Evolutionary conservation across 2,797 vertebrate species (phyloP).

Genomic region (Hafferia zeledoni): DNA sequence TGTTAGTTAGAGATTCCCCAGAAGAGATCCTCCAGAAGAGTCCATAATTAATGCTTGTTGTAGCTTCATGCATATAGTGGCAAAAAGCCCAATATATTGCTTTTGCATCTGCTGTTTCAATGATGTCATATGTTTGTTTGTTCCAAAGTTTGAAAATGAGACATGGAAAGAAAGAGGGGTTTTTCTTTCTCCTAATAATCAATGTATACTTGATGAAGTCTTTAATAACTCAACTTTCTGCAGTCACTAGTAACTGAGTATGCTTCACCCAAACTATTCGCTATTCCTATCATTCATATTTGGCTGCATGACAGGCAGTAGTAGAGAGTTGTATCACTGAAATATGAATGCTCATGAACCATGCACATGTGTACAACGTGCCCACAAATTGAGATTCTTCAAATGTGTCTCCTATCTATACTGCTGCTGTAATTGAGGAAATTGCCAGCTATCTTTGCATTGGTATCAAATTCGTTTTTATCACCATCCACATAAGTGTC

Average conservation of each 20-base stretch:
- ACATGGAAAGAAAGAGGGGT: accelerated
- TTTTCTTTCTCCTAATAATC: background rate
- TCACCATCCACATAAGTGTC: background rate
- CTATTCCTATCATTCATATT: background rate
- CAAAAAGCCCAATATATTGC: background rate
- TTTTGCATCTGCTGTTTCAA: constrained; percentile 4
- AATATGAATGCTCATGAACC: background rate
- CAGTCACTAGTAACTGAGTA: background rate
- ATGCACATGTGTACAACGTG: background rate
- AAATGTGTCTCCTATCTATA: background rate
- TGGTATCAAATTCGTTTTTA: constrained; percentile 20
- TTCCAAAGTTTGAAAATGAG: background rate
- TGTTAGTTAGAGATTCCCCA: background rate
- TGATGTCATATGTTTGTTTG: background rate
- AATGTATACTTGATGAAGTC: background rate
- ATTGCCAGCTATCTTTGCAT: background rate
- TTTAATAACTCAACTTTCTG: background rate
- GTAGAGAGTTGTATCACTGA: background rate
- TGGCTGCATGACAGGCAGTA: background rate
- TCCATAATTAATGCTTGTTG: background rate
- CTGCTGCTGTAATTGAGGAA: background rate
- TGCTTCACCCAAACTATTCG: background rate
- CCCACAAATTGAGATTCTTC: background rate
- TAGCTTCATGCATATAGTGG: background rate
- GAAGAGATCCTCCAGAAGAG: background rate